These are phyloP conservation scores for Acanthoscelides obtectus DNA, from an alignment of 2,888 invertebrate genomes.

Conservation along the genomic window DNA sequence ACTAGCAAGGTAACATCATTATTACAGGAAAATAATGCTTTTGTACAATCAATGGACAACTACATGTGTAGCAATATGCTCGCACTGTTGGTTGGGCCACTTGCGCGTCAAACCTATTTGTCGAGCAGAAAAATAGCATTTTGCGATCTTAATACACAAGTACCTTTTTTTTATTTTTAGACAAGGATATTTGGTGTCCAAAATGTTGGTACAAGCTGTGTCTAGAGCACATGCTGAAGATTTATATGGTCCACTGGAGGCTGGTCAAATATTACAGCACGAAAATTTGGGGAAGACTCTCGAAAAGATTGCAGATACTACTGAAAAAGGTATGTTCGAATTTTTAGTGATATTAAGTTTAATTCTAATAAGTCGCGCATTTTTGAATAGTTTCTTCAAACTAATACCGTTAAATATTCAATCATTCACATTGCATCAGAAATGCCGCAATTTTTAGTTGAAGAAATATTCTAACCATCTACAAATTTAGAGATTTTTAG, in stretches of 20 bases:
- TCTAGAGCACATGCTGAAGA: conserved; percentile 42
- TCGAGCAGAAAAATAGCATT: conserved; percentile 6
- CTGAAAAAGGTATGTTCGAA: conserved; percentile 37
- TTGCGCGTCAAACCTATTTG: too few species aligned
- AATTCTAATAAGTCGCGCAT: neutral
- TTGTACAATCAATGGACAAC: too few species aligned
- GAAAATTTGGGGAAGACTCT: conserved; percentile 54
- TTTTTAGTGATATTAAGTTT: neutral
- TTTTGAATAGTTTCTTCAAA: too few species aligned
- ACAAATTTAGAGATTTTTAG: too few species aligned
- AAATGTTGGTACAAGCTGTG: conserved; percentile 48
- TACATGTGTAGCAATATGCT: too few species aligned
- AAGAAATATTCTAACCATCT: too few species aligned
- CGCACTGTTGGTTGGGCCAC: too few species aligned
- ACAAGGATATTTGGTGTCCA: conserved; percentile 51
- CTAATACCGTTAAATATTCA: too few species aligned
- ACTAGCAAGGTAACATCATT: conserved; percentile 50
- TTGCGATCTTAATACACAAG: neutral
- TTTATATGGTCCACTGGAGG: conserved; percentile 46
- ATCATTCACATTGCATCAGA: too few species aligned
- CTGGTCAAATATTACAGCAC: conserved; percentile 48
- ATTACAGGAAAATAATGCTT: too few species aligned
- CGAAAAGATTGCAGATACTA: conserved; percentile 49
- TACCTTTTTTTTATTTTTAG: conserved; percentile 30
- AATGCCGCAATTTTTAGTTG: too few species aligned